Percentiles rank a stretch among this genome's conserved stretches.
phyloP scores from a whole-genome alignment of 2,888 invertebrate species.

The Acrobasis repandana region DNA sequence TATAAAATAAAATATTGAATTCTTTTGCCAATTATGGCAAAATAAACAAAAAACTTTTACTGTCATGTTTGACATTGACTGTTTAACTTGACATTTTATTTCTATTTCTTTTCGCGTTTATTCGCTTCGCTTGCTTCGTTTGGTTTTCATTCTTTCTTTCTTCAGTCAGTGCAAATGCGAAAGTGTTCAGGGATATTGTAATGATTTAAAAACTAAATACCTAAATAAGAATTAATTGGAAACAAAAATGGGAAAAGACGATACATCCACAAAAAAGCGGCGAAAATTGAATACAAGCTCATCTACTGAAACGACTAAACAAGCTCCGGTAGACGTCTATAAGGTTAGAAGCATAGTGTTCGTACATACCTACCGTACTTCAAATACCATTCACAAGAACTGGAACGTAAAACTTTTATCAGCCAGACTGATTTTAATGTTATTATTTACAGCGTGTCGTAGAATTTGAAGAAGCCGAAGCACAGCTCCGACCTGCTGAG shows the following conservation, averaged over 20 bases:
- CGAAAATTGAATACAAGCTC: conserved; percentile 73
- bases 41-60: too few species aligned
- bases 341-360: conserved; percentile 67
- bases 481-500: conserved; percentile 84
- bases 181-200: neutral
- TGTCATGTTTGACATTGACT: too few species aligned
- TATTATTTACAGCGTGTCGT: conserved; percentile 82
- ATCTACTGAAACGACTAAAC: conserved; percentile 63
- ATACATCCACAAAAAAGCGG: conserved; percentile 80
- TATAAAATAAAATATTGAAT: too few species aligned
- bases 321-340: conserved; percentile 81
- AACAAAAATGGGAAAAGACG: conserved; percentile 70
- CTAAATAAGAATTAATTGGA: neutral
- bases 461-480: conserved; percentile 89
- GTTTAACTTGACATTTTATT: too few species aligned
- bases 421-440: neutral
- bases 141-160: neutral
- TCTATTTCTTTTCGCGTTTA: too few species aligned
- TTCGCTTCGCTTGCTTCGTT: neutral
- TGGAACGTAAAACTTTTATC: neutral
- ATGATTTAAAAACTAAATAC: neutral
- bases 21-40: too few species aligned
- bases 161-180: too few species aligned
- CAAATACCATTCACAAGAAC: too few species aligned
- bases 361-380: too few species aligned